phyloP scores from a whole-genome alignment of 2,113 vertebrate genomes.

The Peromyscus polionotus region DNA sequence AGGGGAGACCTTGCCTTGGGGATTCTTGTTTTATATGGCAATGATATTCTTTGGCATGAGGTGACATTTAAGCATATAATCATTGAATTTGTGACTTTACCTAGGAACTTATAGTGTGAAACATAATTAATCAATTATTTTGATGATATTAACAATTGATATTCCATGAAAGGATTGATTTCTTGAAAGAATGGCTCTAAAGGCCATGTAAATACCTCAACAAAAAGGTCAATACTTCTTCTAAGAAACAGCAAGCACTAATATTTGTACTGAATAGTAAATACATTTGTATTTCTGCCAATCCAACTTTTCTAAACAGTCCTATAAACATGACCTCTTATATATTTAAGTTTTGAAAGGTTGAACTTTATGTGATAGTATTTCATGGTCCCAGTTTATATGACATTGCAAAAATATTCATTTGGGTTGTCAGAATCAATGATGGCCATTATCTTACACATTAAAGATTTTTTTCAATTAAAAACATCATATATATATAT shows the following conservation, averaged over 20 bases:
- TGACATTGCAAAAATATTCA: neutral
- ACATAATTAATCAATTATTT: neutral
- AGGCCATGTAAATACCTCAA: neutral
- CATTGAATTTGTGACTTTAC: constrained; percentile 30
- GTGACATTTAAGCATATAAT: neutral
- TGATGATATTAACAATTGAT: neutral
- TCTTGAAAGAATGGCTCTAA: neutral
- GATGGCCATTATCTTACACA: neutral
- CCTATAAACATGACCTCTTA: neutral
- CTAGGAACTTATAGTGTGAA: neutral
- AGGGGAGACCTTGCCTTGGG: neutral
- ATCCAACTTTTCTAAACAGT: neutral
- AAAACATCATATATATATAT: accelerated
- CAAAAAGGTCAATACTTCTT: neutral
- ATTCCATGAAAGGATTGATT: neutral
- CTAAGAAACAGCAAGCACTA: neutral
- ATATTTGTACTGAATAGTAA: neutral
- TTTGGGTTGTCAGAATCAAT: neutral
- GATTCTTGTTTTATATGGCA: constrained; percentile 2
- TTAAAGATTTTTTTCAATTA: neutral
- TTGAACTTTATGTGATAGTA: neutral
- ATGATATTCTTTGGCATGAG: neutral
- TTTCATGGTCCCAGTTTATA: neutral
- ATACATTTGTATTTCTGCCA: neutral
- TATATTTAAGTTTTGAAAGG: neutral